Base-by-base conservation (phyloP, 1,140 invertebrate species). In the Littorina saxatilis region DNA sequence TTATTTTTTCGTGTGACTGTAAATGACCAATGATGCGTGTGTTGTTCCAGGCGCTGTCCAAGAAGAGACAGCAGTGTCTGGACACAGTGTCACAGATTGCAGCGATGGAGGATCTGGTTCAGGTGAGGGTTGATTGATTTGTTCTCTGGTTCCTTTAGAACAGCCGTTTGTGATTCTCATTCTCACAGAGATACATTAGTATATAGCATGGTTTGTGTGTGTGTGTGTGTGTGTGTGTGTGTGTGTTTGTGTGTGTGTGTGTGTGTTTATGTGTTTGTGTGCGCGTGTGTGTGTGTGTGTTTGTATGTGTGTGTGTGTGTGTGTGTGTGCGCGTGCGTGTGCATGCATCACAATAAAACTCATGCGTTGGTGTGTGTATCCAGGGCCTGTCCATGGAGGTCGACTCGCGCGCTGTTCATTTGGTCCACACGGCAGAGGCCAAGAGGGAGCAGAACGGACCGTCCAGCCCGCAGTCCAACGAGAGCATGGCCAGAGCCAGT, bases 21-120 rank as follows among this genome's bases (percentile, higher is more conserved):
- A n/a, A 58, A 5, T 7, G 55, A 58, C n/a, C n/a, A 58, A 58
- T 58, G 55, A 58, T 11, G 3, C 9, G 0, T 32, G 61, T 52
- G 68, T 17, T 68, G 7, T 82, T 86, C 27, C 72, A 89, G 88
- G 83, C 86, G 7, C 66, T 88, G 29, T 84, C 85, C 11, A 61
- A 82, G 0, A 89, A 89, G 78, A 76, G 85, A 50, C 73, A 78
- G 15, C 84, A 86, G 7, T 89, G 88, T 81, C 58, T 89, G 79
- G 87, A 89, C 61, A 84, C 88, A 4, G 81, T 89, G 29, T 73
- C 80, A 15, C 85, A 88, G 37, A 87, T 89, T 55, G 83, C 86
- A 11, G 77, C 83, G 11, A 61, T 89, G n/a, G 87, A 88, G 70
- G 87, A 88, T 32, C 61, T 82, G 15, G 82, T 88, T 15, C 83